These are phyloP conservation scores for Exocentrus adspersus DNA, from an alignment of 2,888 invertebrate genomes.

Conservation along the genomic window DNA sequence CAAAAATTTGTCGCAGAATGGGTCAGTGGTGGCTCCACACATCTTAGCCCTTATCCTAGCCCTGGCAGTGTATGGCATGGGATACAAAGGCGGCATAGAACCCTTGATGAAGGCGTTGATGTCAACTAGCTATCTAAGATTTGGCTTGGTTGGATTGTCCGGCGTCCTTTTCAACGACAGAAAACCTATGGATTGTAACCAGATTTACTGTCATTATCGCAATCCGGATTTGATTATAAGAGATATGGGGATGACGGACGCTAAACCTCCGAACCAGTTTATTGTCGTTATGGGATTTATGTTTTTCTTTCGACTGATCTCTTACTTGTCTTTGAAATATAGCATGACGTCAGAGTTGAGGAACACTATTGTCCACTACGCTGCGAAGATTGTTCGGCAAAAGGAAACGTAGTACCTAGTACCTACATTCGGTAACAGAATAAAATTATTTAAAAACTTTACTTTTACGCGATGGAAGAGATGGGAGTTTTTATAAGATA, in stretches of 20 bases:
- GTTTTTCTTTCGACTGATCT: conserved; percentile 66
- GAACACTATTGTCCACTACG: conserved; percentile 67
- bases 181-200: conserved; percentile 70
- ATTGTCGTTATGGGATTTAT: conserved; percentile 69
- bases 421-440: no score
- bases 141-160: conserved; percentile 70
- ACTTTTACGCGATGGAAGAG: no score
- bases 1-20: conserved; percentile 65
- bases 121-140: conserved; percentile 73
- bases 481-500: no score
- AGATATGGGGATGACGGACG: conserved; percentile 70
- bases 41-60: conserved; percentile 68
- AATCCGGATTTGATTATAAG: conserved; percentile 69
- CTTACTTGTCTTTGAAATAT: conserved; percentile 70
- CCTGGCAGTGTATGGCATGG: conserved; percentile 72
- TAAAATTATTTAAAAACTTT: no score
- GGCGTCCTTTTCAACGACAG: conserved; percentile 71
- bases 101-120: conserved; percentile 67
- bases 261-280: conserved; percentile 67
- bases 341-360: conserved; percentile 68
- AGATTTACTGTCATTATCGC: conserved; percentile 68
- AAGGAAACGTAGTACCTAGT: conserved; percentile 59
- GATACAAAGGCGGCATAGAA: conserved; percentile 68
- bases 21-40: conserved; percentile 70
- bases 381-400: conserved; percentile 68